A percentile compares a stretch with the other conserved stretches of the same genome.
Evolutionary conservation across 1,140 invertebrate species (phyloP).

Genomic region (Bombyx mori): ASM3026992v2 NC_085119.1:3833001-3833500

Average conservation of each 20-base stretch:
- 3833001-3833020: too few relatives aligned
- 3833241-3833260: background rate
- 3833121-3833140: too few relatives aligned
- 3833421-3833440: constrained; percentile 67
- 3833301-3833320: constrained; percentile 36
- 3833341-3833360: constrained; percentile 66
- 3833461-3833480: constrained; percentile 46
- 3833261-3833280: background rate
- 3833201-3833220: too few relatives aligned
- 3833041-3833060: too few relatives aligned
- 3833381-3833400: constrained; percentile 50
- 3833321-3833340: constrained; percentile 67
- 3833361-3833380: constrained; percentile 50
- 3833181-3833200: too few relatives aligned
- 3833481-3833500: constrained; percentile 40
- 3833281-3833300: constrained; percentile 16
- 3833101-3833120: too few relatives aligned
- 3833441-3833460: constrained; percentile 65
- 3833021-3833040: too few relatives aligned
- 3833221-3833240: too few relatives aligned
- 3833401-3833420: constrained; percentile 62
- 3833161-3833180: too few relatives aligned
- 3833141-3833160: too few relatives aligned
- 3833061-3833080: too few relatives aligned
- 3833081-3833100: too few relatives aligned